phyloP scores from a whole-genome alignment of 2,888 invertebrate species.

The Xestia c-nigrum region DNA sequence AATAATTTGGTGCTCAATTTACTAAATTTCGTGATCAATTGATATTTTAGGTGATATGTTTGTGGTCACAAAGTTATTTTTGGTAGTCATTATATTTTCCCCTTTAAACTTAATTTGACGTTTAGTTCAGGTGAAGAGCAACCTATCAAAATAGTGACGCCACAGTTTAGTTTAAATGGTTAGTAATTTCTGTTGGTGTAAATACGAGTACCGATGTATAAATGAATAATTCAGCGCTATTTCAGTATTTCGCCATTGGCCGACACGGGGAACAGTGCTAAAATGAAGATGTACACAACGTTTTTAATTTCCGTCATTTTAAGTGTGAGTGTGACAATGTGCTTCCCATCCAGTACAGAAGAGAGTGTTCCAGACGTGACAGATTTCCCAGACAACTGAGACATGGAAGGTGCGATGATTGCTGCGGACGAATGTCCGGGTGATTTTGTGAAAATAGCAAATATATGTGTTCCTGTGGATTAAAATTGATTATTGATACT shows the following conservation, averaged over 20 bases:
- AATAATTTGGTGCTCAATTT: too few species aligned
- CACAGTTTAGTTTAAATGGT: too few species aligned
- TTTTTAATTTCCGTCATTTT: background rate
- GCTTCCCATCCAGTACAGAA: background rate
- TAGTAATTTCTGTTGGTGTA: too few species aligned
- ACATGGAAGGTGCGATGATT: background rate
- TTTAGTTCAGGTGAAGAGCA: too few species aligned
- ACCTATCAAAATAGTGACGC: too few species aligned
- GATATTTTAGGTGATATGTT: too few species aligned
- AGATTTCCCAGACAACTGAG: background rate
- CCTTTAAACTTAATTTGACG: too few species aligned
- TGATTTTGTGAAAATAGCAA: background rate
- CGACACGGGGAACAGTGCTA: background rate
- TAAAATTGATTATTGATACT: background rate
- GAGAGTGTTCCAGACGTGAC: background rate
- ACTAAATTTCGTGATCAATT: too few species aligned
- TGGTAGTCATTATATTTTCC: too few species aligned
- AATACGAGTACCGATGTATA: background rate
- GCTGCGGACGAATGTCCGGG: background rate
- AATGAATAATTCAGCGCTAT: background rate
- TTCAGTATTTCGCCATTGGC: background rate
- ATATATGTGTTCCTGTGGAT: background rate
- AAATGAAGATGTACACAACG: background rate
- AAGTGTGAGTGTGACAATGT: background rate
- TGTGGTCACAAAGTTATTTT: too few species aligned